Percentiles rank a stretch among this genome's conserved stretches.
These are phyloP conservation scores for Epinephelus cyanopodus DNA, from an alignment of 2,113 vertebrate species.

Conservation along the genomic window DNA sequence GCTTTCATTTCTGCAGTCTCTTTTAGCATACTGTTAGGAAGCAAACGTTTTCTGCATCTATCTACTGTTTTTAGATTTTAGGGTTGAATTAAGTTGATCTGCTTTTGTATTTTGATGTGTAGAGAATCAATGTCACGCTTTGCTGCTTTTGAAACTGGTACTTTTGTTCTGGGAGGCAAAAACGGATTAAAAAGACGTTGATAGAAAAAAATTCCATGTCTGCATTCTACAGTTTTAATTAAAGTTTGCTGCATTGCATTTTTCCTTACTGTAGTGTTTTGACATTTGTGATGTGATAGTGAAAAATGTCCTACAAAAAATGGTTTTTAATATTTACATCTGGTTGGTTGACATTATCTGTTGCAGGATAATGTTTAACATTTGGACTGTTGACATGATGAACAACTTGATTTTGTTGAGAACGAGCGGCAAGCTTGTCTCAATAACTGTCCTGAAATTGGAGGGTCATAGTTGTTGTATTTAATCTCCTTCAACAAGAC, in stretches of 20 bases:
- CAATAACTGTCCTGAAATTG: background rate
- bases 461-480: no score
- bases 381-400: background rate
- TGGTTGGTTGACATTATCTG: background rate
- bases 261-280: background rate
- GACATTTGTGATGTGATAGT: background rate
- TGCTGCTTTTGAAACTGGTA: background rate
- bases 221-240: background rate
- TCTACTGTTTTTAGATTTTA: background rate
- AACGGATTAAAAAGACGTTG: background rate
- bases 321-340: background rate
- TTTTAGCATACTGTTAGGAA: background rate
- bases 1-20: background rate
- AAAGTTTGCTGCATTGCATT: background rate
- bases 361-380: background rate
- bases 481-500: background rate
- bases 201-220: background rate
- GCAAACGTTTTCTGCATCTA: background rate
- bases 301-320: background rate
- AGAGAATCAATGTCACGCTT: background rate
- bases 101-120: slow-evolving; percentile 1
- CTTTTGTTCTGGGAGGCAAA: slow-evolving; percentile 12
- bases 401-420: background rate
- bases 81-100: background rate
- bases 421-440: background rate